Evolutionary conservation across 2,888 invertebrate genomes (phyloP), one percentile per base, ranked within the genome.

Genomic region (Spodoptera picta): DNA sequence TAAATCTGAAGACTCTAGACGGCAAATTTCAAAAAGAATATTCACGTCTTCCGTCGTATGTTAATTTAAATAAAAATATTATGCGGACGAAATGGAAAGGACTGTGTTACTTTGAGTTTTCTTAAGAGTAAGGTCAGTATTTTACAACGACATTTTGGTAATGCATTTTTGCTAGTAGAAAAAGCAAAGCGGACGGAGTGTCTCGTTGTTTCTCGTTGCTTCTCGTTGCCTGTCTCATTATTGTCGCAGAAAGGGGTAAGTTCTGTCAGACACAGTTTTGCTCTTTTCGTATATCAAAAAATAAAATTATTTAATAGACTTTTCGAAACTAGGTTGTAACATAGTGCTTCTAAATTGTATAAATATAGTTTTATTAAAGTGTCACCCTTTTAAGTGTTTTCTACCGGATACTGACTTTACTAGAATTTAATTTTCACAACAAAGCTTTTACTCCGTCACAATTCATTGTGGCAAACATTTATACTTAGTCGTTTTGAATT

Each of bases 401-500:
- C 73, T 72, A 81, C 75, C 77, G 77, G 79, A 83, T 82, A 83
- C 80, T 69, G 69, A 82, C 80, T 85, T 80, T 75, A 83, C 86
- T 83, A 83, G 79, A 88, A 88, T 90, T 89, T 80, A 85, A 90
- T 90, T 88, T 89, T 82, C 82, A 73, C 82, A 84, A 87, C 85
- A 87, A 90, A 89, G 89, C 89, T 91, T 90, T 91, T 90, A 88
- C 81, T 80, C 80, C 85, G 86, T 89, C 90, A 88, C 87, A 88
- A 87, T 89, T 87, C 82, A 89, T 90, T 88, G 86, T 79, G 83
- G 85, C 69, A 80, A 87, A 86, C 83, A 83, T 85, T 86, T 81
- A 81, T 84, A 83, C 83, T 84, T 83, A 82, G 83, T 74, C 73
- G 75, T 75, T 83, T 81, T 84, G 82, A 78, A 86, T 85, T 87